Base-by-base conservation (phyloP, 2,888 invertebrate species). In the Mellilla xanthometata region DNA sequence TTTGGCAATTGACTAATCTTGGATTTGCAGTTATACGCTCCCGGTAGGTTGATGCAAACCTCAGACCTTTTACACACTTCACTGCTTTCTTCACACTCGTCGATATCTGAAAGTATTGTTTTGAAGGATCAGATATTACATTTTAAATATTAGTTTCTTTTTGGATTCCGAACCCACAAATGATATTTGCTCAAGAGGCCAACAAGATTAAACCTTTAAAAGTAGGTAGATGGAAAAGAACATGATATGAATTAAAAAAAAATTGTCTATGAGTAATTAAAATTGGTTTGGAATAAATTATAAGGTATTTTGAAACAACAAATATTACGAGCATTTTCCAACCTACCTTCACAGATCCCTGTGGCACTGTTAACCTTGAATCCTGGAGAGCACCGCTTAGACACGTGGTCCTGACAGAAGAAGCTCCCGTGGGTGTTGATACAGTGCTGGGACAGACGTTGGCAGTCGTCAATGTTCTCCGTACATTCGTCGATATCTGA, bases 21-120 rank as follows among this genome's bases (percentile, higher is more conserved):
- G 0, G 87, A 96, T 33, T 93, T 92, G 72, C 96, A 97, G 35
- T 93, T 90, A 73, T 95, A 96, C 1, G 94, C 94, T n/a, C 98
- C 98, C 0, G 92, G 93, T 4, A 94, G 91, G 74, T 98, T 98
- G 44, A 94, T 90, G 72, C 98, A 98, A n/a, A 93, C 92, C 75
- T 98, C 97, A 6, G 91, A 92, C 0, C 90, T 82, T 2, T 91
- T 91, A 72, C 98, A 98, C 38, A 94, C 93, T 65, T 97, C 95
- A 0, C 90, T 91, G 7, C 93, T 93, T 22, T 93, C 91, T 7
- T 92, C 91, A 68, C 98, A 98, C 76, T 98, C 98, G 73, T 98
- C 94, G 32, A 97, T 92, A 81, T 98, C 98, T 96, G 72, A 57
- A 39, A 38, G 32, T 11, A 36, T n/a, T n/a, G n/a, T n/a, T n/a